Conservation (phyloP, 2,888 invertebrate species). For the Parnassius glacialis region DNA sequence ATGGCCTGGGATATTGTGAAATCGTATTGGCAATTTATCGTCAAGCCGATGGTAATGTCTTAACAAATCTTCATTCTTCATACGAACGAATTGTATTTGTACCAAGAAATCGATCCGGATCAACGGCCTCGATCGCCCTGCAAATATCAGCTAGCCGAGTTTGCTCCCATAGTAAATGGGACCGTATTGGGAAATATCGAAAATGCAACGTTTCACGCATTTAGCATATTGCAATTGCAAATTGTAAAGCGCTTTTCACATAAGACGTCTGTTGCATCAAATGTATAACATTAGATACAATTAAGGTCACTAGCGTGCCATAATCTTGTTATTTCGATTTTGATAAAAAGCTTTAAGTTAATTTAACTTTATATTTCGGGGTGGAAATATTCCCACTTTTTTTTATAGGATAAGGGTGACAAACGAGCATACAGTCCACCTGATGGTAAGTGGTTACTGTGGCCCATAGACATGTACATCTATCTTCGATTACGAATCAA, state of each 20-base stretch:
- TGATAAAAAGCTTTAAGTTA: neutral
- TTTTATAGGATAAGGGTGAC: too few species aligned
- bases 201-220: slow-evolving; percentile 14
- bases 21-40: slow-evolving; percentile 18
- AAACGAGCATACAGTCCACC: too few species aligned
- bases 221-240: slow-evolving; percentile 3
- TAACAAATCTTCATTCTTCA: slow-evolving; percentile 16
- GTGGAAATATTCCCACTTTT: too few species aligned
- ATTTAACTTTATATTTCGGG: slow-evolving; percentile 9
- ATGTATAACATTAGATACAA: slow-evolving; percentile 7
- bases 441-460: too few species aligned
- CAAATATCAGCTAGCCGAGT: slow-evolving; percentile 19
- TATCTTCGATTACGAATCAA: too few species aligned
- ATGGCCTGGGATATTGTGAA: slow-evolving; percentile 2
- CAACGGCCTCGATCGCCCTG: slow-evolving; percentile 8
- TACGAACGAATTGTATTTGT: slow-evolving; percentile 4
- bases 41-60: slow-evolving; percentile 12
- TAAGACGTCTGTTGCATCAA: slow-evolving; percentile 2
- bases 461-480: too few species aligned
- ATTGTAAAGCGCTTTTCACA: slow-evolving; percentile 10
- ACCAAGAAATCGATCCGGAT: slow-evolving; percentile 5
- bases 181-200: slow-evolving; percentile 21
- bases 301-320: neutral
- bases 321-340: neutral
- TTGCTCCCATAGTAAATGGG: slow-evolving; percentile 16